phyloP scores from a whole-genome alignment of 2,113 vertebrate genomes.

The Tachysurus vachellii region DNA sequence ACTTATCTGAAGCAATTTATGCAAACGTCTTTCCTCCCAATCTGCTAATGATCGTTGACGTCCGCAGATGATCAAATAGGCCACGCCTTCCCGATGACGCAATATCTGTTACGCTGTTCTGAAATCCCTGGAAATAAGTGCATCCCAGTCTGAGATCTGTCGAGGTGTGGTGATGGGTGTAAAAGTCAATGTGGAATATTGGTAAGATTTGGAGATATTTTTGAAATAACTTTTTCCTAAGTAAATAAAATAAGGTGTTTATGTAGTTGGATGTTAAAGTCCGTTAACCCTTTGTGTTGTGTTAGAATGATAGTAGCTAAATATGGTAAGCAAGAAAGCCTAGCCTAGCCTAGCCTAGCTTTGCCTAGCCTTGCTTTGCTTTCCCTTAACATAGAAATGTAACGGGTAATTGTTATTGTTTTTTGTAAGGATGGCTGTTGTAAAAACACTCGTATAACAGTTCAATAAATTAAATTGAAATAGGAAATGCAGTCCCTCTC shows the following conservation, averaged over 20 bases:
- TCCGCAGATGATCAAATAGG: too few relatives aligned
- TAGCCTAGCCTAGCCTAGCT: too few relatives aligned
- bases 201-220: constrained; percentile 58
- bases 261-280: background rate
- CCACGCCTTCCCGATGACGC: too few relatives aligned
- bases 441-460: background rate
- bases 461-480: background rate
- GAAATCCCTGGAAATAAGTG: too few relatives aligned
- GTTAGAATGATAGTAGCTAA: background rate
- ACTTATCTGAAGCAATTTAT: too few relatives aligned
- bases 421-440: background rate
- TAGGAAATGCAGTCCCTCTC: background rate
- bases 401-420: background rate
- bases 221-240: background rate
- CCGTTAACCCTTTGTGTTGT: background rate
- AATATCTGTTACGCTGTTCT: too few relatives aligned
- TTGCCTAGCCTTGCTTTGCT: too few relatives aligned
- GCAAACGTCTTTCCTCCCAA: too few relatives aligned
- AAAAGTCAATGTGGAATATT: constrained; percentile 71
- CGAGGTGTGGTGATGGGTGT: constrained; percentile 57
- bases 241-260: background rate
- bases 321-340: background rate
- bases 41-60: too few relatives aligned
- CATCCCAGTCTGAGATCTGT: background rate
- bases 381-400: background rate